A percentile compares a stretch with the other conserved stretches of the same genome.
Evolutionary conservation across 2,888 invertebrate species (phyloP).

Genomic region (Hypomecis punctinalis): DNA sequence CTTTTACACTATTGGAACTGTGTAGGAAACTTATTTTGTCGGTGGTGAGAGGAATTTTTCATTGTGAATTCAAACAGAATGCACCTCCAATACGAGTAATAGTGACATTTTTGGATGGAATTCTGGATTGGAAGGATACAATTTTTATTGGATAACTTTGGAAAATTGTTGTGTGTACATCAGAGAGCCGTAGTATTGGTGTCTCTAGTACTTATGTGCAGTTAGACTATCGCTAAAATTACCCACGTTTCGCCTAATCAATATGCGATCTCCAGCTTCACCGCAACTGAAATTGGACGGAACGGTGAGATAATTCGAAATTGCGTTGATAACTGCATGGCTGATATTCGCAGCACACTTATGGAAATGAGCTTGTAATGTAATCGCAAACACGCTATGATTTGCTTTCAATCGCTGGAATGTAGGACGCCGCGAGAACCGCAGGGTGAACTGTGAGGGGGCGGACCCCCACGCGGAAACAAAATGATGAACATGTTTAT

Average conservation of each 20-base stretch:
- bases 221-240: conserved; percentile 6
- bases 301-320: conserved; percentile 31
- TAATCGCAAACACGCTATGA: conserved; percentile 58
- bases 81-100: too few species aligned
- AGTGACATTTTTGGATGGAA: too few species aligned
- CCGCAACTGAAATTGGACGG: conserved; percentile 38
- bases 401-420: conserved; percentile 58
- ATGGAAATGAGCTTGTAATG: conserved; percentile 64
- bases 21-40: conserved; percentile 1
- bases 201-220: background rate
- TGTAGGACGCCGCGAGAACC: conserved; percentile 43
- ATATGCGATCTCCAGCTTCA: conserved; percentile 21
- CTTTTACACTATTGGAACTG: conserved; percentile 16
- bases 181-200: background rate
- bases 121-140: background rate
- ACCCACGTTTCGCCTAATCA: conserved; percentile 21
- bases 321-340: conserved; percentile 46
- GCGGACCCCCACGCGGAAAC: conserved; percentile 5
- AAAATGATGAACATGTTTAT: conserved; percentile 1
- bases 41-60: background rate
- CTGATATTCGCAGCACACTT: conserved; percentile 54
- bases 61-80: background rate
- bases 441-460: conserved; percentile 14
- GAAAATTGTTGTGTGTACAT: background rate
- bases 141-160: background rate